These are phyloP conservation scores for Frankliniella fusca DNA, from an alignment of 2,888 invertebrate species.

Conservation along the genomic window DNA sequence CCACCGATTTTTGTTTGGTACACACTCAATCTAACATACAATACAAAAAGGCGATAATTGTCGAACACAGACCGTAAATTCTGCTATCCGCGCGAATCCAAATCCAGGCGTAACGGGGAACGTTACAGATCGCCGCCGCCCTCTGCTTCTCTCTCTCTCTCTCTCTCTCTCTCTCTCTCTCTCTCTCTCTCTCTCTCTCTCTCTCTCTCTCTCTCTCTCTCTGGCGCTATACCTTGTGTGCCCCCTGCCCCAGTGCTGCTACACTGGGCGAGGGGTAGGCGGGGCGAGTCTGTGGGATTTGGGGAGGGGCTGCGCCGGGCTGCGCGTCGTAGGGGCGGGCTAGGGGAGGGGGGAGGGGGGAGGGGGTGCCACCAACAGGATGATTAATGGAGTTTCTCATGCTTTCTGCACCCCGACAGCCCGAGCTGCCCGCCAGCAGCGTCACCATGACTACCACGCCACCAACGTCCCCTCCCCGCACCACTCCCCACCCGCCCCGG, in stretches of 20 bases:
- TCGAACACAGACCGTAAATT: no score
- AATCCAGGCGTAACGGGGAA: no score
- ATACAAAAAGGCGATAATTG: no score
- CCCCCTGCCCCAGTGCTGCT: no score
- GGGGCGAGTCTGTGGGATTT: constrained; percentile 15
- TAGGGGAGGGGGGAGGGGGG: neutral
- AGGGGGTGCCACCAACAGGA: constrained; percentile 3
- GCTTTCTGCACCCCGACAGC: constrained; percentile 25
- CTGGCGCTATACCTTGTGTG: constrained; percentile 13
- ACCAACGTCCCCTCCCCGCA: neutral
- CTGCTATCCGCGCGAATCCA: no score
- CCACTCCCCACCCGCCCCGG: neutral
- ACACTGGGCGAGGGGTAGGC: neutral
- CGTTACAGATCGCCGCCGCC: no score
- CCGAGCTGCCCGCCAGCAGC: neutral
- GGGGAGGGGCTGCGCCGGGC: constrained; percentile 9
- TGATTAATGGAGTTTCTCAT: constrained; percentile 20
- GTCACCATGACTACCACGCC: constrained; percentile 8
- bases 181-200: constrained; percentile 30
- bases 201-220: constrained; percentile 11
- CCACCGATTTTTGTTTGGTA: no score
- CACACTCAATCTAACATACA: no score
- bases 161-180: constrained; percentile 34
- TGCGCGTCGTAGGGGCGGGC: neutral
- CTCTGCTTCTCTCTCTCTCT: neutral